A percentile compares a stretch with the other conserved stretches of the same genome.
Evolutionary conservation across 2,888 invertebrate species (phyloP).

Genomic region (Agrilus mali): DNA sequence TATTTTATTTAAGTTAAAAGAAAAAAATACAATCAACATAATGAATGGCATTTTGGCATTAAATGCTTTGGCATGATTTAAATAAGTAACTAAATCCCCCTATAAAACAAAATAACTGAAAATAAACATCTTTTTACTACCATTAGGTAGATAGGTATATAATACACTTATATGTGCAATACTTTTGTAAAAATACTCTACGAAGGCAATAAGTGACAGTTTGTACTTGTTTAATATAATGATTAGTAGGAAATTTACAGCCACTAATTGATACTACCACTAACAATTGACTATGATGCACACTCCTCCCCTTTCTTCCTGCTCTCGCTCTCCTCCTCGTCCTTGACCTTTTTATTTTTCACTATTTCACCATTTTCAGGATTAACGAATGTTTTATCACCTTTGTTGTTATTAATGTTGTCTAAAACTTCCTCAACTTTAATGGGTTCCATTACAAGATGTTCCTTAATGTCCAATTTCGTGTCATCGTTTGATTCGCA

Average conservation of each 20-base stretch:
- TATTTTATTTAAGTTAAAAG: slow-evolving; percentile 2
- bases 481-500: slow-evolving; percentile 19
- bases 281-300: background rate
- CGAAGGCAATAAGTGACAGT: slow-evolving; percentile 15
- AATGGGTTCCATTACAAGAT: slow-evolving; percentile 23
- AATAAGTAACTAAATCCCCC: slow-evolving; percentile 24
- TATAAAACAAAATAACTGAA: slow-evolving; percentile 15
- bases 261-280: background rate
- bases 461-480: slow-evolving; percentile 10
- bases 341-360: slow-evolving; percentile 18
- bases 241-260: background rate
- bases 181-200: slow-evolving; percentile 34
- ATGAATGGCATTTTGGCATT: slow-evolving; percentile 36
- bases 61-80: slow-evolving; percentile 36
- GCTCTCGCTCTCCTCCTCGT: slow-evolving; percentile 9
- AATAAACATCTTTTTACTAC: slow-evolving; percentile 20
- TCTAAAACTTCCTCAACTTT: slow-evolving; percentile 19
- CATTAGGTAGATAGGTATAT: slow-evolving; percentile 4
- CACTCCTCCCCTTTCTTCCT: slow-evolving; percentile 8
- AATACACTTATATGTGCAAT: slow-evolving; percentile 12
- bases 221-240: slow-evolving; percentile 1
- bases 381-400: slow-evolving; percentile 31
- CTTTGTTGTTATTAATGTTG: slow-evolving; percentile 29
- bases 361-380: slow-evolving; percentile 31
- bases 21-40: slow-evolving; percentile 28